These are phyloP conservation scores for Strigamia transsilvanica DNA, from an alignment of 2,888 invertebrate species.

Conservation along the genomic window DNA sequence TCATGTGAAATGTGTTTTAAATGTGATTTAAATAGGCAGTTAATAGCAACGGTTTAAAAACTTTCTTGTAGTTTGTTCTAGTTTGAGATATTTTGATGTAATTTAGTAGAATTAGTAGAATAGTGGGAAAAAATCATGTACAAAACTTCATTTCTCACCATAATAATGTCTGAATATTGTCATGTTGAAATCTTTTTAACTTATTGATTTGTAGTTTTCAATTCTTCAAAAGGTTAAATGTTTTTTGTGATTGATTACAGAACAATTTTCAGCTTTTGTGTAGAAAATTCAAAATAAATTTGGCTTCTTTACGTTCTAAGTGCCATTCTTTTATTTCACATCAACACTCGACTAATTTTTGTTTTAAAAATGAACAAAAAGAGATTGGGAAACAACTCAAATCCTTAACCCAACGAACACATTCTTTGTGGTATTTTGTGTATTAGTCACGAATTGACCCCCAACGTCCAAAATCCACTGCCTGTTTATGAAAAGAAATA, in stretches of 20 bases:
- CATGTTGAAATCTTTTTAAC: constrained; percentile 31
- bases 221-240: constrained; percentile 42
- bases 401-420: neutral
- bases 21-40: constrained; percentile 29
- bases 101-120: constrained; percentile 5
- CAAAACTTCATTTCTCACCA: constrained; percentile 43
- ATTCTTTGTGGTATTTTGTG: neutral
- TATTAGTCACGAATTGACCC: neutral
- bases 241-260: neutral
- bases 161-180: constrained; percentile 39
- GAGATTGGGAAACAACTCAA: too few species aligned
- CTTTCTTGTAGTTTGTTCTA: constrained; percentile 40
- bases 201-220: constrained; percentile 27
- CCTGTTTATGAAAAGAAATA: neutral
- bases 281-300: constrained; percentile 36
- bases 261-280: constrained; percentile 28
- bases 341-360: too few species aligned
- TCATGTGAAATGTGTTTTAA: constrained; percentile 32
- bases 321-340: too few species aligned
- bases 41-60: constrained; percentile 19
- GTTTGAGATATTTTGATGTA: constrained; percentile 38
- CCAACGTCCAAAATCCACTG: too few species aligned
- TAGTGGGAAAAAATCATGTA: constrained; percentile 27
- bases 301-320: constrained; percentile 19
- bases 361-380: too few species aligned